Conservation (phyloP, 2,797 vertebrate genomes). For the Odontamblyopus rebecca region DNA sequence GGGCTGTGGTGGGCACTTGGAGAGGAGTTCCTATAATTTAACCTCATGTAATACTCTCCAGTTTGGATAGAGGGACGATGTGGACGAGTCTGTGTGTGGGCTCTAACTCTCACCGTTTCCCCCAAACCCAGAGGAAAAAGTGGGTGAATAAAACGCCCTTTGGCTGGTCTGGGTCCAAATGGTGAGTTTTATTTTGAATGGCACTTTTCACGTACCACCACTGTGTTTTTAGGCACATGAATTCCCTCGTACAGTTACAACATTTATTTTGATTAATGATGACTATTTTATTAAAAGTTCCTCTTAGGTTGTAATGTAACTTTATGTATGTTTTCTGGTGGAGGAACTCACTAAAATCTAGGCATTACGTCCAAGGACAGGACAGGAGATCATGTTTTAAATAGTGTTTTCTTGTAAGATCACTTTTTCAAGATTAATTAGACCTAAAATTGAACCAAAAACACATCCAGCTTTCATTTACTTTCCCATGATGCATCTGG, state of each 20-base stretch:
- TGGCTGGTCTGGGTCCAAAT: conserved; percentile 43
- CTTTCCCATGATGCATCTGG: too few relatives aligned
- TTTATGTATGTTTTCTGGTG: background rate
- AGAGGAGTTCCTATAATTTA: conserved; percentile 67
- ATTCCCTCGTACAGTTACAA: background rate
- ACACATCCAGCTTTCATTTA: too few relatives aligned
- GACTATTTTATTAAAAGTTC: background rate
- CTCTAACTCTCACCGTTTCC: conserved; percentile 18
- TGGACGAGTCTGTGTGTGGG: conserved; percentile 47
- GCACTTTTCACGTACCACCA: background rate
- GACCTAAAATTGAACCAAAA: too few relatives aligned
- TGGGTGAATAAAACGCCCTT: conserved; percentile 22
- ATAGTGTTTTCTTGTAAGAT: too few relatives aligned
- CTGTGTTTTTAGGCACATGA: background rate
- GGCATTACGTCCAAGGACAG: too few relatives aligned
- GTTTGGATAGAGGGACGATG: conserved; percentile 22
- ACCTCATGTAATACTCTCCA: conserved; percentile 42
- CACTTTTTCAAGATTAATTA: too few relatives aligned
- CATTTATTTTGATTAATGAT: background rate
- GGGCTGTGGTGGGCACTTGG: conserved; percentile 68
- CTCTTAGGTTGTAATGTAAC: background rate
- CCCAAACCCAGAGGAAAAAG: background rate
- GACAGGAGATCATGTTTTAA: too few relatives aligned
- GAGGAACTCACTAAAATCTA: too few relatives aligned
- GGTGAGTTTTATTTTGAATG: conserved; percentile 34